Conservation (phyloP, 2,888 invertebrate genomes). For the Heteromurus nitidus region DNA sequence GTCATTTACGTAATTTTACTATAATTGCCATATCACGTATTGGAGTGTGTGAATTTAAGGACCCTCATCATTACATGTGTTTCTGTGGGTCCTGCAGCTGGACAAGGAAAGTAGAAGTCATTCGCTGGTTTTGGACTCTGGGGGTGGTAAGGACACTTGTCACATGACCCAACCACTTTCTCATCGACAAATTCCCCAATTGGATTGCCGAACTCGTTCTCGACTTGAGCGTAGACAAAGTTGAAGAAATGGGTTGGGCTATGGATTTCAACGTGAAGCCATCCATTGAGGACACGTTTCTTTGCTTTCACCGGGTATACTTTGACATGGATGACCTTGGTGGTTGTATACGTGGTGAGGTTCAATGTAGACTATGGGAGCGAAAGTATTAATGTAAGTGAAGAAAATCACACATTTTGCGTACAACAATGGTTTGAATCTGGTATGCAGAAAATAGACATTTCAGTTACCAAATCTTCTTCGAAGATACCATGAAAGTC, state of each 20-base stretch:
- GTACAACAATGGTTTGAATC: too few species aligned
- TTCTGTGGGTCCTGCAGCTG: not conserved
- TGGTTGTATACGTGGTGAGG: too few species aligned
- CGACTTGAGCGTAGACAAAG: not conserved
- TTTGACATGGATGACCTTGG: not conserved
- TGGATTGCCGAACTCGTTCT: not conserved
- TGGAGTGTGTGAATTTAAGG: not conserved
- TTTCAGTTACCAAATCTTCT: not conserved
- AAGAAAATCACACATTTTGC: not conserved
- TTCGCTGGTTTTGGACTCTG: too few species aligned
- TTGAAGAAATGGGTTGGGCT: not conserved
- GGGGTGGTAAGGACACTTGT: not conserved
- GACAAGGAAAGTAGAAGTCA: not conserved
- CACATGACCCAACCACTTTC: not conserved
- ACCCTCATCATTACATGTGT: not conserved
- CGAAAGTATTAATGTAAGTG: not conserved
- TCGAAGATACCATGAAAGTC: not conserved
- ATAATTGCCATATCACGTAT: not conserved
- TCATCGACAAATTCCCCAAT: not conserved
- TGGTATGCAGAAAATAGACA: not conserved
- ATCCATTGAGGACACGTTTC: not conserved
- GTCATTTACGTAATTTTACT: not conserved
- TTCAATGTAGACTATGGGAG: not conserved
- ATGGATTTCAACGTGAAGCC: not conserved
- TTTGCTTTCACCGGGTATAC: not conserved